Evolutionary conservation across 2,797 vertebrate species (phyloP).

Genomic region (Paratrypauchen microcephalus): DNA sequence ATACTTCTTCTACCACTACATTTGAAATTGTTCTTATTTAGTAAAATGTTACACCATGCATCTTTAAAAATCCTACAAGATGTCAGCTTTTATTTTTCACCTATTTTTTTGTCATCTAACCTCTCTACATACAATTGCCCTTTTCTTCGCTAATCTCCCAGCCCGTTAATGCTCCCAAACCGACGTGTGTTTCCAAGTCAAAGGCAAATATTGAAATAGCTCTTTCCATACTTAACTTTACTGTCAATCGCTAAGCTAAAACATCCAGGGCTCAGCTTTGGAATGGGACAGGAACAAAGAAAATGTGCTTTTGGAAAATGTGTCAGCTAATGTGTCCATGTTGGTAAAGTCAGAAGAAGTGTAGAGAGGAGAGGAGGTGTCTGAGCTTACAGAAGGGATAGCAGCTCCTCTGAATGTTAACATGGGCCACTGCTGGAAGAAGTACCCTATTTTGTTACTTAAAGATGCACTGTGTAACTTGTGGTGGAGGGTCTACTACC

Average conservation of each 20-base stretch:
- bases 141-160: conserved; percentile 61
- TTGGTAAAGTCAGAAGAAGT: conserved; percentile 64
- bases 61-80: conserved; percentile 25
- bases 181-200: conserved; percentile 66
- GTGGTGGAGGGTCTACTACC: too few species aligned
- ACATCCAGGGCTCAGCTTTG: conserved; percentile 57
- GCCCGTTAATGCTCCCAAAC: conserved; percentile 61
- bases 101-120: conserved; percentile 53
- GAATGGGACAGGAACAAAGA: conserved; percentile 18
- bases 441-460: too few species aligned
- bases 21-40: too few species aligned
- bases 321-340: conserved; percentile 64
- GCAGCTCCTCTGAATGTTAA: conserved; percentile 38
- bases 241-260: conserved; percentile 60
- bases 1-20: too few species aligned
- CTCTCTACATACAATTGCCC: conserved; percentile 47
- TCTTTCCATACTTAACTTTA: conserved; percentile 67
- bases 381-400: conserved; percentile 21
- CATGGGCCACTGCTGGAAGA: conserved; percentile 16
- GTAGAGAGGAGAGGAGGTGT: conserved; percentile 30
- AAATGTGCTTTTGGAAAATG: conserved; percentile 61
- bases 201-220: conserved; percentile 72
- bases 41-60: too few species aligned
- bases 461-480: too few species aligned
- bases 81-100: conserved; percentile 43